A percentile compares a stretch with the other conserved stretches of the same genome.
These are phyloP conservation scores for Megalopta genalis DNA, from an alignment of 1,140 invertebrate genomes.

Conservation along the genomic window DNA sequence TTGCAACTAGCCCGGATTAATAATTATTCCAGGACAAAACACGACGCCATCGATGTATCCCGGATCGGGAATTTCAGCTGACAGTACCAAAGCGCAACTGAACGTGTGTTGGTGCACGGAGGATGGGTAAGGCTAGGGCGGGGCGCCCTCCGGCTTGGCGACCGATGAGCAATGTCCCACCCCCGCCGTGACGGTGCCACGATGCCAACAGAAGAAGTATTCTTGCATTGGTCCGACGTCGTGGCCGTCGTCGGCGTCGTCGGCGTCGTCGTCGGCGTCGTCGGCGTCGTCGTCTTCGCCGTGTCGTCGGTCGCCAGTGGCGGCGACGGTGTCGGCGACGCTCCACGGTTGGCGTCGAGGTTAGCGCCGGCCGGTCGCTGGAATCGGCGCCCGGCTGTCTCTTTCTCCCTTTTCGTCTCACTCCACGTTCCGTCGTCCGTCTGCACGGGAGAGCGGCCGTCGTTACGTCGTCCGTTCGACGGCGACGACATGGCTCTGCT, in stretches of 20 bases:
- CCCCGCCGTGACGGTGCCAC: constrained; percentile 56
- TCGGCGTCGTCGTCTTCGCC: constrained; percentile 23
- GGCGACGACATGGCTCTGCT: constrained; percentile 60
- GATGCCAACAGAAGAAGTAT: constrained; percentile 64
- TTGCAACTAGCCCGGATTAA: not conserved
- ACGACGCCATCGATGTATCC: constrained; percentile 34
- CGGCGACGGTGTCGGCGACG: constrained; percentile 57
- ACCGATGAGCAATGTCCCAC: constrained; percentile 54
- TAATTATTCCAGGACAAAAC: constrained; percentile 46
- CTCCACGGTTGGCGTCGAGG: constrained; percentile 66
- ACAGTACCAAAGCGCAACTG: constrained; percentile 29
- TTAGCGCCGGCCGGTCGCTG: constrained; percentile 65
- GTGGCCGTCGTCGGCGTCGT: constrained; percentile 46
- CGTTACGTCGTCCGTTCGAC: constrained; percentile 53
- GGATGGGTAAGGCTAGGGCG: constrained; percentile 18
- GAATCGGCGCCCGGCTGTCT: constrained; percentile 68
- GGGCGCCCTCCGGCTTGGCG: constrained; percentile 63
- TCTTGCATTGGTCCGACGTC: constrained; percentile 61
- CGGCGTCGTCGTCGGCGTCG: constrained; percentile 40
- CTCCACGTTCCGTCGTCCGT: constrained; percentile 50
- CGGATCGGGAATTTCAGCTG: constrained; percentile 37
- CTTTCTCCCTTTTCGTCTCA: constrained; percentile 58
- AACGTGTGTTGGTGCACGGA: constrained; percentile 20
- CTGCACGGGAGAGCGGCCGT: constrained; percentile 53
- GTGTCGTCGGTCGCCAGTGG: constrained; percentile 48